Base-by-base conservation (phyloP, 2,797 vertebrate species). In the Tauraco hartlaubi region DNA sequence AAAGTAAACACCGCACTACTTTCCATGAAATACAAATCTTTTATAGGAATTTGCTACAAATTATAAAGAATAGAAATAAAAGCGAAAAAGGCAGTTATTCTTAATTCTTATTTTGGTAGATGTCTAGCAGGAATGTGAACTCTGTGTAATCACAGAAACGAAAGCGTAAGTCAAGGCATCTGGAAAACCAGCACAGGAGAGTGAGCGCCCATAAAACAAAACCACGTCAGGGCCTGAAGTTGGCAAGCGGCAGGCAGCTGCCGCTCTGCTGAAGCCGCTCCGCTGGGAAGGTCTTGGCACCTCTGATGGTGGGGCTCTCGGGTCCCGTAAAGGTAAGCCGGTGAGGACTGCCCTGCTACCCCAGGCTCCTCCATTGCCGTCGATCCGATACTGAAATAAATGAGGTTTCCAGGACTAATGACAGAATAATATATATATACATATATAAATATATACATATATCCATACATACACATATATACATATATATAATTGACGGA, bases 201-300 rank as follows among this genome's bases (percentile, higher is more conserved):
- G 35, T 37, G 73, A 85, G 73, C 10, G 46, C 33, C 58, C 49
- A 49, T 5, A 22, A 61, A 68, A 39, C 12, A 46, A 81, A 82
- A 46, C 5, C 14, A 35, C 0, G 0, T 16, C 23, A 35, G 21
- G 49, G 54, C 29, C 46, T 17, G 46, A 75, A 16, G 55, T 54
- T 44, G 68, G 63, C 16, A 56, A 54, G 73, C 3, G 1, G 22
- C 49, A 48, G n/a, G 62, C 49, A 72, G 58, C 17, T 4, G 1
- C n/a, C 0, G 1, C 46, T 31, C 54, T 3, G 2, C 48, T 0
- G 0, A 82, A 79, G 33, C 33, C 1, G 1, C 52, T 80, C 51
- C 0, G 0, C 25, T 0, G 0, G 51, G 72, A 85, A 87, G 56
- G 48, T 55, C 77, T 82, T 74, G 59, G 71, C 29, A 35, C 43